Evolutionary conservation across 2,113 vertebrate genomes (phyloP).

Genomic region (Prunella fulvescens): DNA sequence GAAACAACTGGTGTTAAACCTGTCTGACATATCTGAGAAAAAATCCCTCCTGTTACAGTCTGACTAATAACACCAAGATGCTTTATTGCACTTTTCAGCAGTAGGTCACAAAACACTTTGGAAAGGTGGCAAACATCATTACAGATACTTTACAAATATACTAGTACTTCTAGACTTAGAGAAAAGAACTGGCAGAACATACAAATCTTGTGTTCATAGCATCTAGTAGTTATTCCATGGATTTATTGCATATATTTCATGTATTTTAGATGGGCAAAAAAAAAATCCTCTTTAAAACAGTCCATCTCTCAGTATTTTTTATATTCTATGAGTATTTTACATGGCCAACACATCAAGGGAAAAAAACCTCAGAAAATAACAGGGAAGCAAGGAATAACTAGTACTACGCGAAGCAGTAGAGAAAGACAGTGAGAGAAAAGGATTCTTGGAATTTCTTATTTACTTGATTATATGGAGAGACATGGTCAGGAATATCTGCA

Average conservation of each 20-base stretch:
- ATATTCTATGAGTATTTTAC: not conserved
- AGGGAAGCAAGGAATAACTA: not conserved
- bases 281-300: not conserved
- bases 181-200: not conserved
- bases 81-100: conserved; percentile 8
- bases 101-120: not conserved
- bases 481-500: not conserved
- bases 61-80: not conserved
- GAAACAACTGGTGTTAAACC: conserved; percentile 12
- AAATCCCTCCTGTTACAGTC: not conserved
- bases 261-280: not conserved
- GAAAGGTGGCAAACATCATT: not conserved
- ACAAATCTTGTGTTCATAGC: not conserved
- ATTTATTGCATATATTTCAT: not conserved
- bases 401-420: not conserved
- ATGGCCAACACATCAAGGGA: not conserved
- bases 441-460: not conserved
- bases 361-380: not conserved
- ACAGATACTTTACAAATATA: not conserved
- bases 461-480: not conserved
- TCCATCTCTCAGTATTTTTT: not conserved
- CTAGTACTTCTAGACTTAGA: not conserved
- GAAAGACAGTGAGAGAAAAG: not conserved
- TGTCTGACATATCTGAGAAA: conserved; percentile 5
- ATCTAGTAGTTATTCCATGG: not conserved